A percentile compares a stretch with the other conserved stretches of the same genome.
phyloP scores from a whole-genome alignment of 2,888 invertebrate species.

The Andrena haemorrhoa region DNA sequence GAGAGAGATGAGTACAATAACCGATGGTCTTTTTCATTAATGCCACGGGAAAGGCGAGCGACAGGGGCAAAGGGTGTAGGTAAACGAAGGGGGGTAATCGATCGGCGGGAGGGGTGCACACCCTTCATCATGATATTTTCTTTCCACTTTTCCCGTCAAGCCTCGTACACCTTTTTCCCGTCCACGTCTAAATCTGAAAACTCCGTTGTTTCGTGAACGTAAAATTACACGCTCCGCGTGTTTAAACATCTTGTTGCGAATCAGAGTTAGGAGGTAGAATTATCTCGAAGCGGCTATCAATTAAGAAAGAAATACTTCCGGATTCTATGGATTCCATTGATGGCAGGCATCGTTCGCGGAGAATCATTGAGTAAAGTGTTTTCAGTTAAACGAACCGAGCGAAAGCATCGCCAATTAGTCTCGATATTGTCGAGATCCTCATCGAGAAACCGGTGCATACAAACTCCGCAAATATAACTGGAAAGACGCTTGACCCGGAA shows the following conservation, averaged over 20 bases:
- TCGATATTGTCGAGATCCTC: conserved; percentile 16
- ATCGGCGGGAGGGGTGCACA: conserved; percentile 48
- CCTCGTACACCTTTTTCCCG: conserved; percentile 11
- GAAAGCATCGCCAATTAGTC: conserved; percentile 38
- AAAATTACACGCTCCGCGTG: not conserved
- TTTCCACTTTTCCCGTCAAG: conserved; percentile 56
- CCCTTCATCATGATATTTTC: conserved; percentile 64
- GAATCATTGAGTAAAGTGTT: not conserved
- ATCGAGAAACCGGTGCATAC: conserved; percentile 7
- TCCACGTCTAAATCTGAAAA: conserved; percentile 54
- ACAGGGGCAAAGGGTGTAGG: conserved; percentile 60
- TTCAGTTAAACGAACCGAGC: conserved; percentile 13
- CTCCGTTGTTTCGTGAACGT: conserved; percentile 11
- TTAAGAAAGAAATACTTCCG: not conserved
- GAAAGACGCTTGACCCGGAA: conserved; percentile 25
- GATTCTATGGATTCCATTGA: not conserved
- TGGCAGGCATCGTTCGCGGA: not conserved
- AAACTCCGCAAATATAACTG: conserved; percentile 10
- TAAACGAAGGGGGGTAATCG: conserved; percentile 62
- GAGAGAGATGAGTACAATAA: conserved; percentile 55
- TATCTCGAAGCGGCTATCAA: not conserved
- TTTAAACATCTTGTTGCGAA: conserved; percentile 12
- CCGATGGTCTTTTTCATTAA: conserved; percentile 63
- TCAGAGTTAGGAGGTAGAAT: not conserved
- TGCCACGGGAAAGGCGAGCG: conserved; percentile 52